Percentiles rank a stretch among this genome's conserved stretches.
Evolutionary conservation across 2,888 invertebrate genomes (phyloP).

Genomic region (Nowickia ferox): DNA sequence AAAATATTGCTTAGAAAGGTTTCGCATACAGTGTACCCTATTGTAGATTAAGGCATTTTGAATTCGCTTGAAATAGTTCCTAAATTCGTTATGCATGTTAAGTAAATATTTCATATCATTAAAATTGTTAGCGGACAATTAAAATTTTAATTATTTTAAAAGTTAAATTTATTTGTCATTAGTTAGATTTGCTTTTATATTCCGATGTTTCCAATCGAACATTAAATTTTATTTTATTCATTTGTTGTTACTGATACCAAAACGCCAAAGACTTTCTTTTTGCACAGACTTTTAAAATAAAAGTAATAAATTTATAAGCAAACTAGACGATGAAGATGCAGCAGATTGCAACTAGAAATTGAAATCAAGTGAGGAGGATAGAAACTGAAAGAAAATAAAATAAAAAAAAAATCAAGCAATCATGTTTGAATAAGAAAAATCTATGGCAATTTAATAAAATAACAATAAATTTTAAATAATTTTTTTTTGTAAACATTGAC

Average conservation of each 20-base stretch:
- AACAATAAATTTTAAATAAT: constrained; percentile 58
- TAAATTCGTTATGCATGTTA: no score
- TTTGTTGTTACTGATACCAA: not conserved
- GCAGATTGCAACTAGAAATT: not conserved
- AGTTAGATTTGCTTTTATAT: not conserved
- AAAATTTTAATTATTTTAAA: no score
- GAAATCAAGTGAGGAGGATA: not conserved
- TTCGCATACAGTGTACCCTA: not conserved
- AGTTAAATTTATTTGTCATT: not conserved
- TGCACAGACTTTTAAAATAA: constrained; percentile 57
- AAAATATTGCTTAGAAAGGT: not conserved
- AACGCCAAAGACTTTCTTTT: not conserved
- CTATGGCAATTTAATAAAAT: constrained; percentile 66
- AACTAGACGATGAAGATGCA: constrained; percentile 14
- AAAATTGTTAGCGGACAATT: no score
- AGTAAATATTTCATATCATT: no score
- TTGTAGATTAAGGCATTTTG: no score
- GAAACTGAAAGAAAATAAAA: not conserved
- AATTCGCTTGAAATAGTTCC: no score
- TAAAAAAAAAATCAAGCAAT: not conserved
- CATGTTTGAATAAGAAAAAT: constrained; percentile 37
- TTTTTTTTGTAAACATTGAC: constrained; percentile 29
- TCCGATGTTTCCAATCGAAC: not conserved
- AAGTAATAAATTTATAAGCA: constrained; percentile 57
- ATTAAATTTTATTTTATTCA: not conserved